Percentiles rank a stretch among this genome's conserved stretches.
These are phyloP conservation scores for Chloropsis cyanopogon DNA, from an alignment of 2,113 vertebrate genomes.

Conservation along the genomic window DNA sequence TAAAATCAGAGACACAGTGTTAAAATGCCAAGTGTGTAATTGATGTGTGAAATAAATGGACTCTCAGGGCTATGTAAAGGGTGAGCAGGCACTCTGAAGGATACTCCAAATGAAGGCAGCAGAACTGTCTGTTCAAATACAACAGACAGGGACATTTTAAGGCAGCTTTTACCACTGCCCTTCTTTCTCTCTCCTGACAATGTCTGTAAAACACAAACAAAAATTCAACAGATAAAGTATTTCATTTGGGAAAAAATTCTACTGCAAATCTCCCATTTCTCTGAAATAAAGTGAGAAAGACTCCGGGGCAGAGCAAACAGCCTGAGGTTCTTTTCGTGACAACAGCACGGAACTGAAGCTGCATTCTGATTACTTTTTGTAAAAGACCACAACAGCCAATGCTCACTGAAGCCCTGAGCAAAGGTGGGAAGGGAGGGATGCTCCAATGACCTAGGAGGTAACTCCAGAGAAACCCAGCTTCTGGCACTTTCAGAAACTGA, in stretches of 20 bases:
- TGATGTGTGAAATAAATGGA: constrained; percentile 53
- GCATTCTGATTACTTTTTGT: not conserved
- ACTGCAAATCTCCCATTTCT: not conserved
- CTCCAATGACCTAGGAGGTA: not conserved
- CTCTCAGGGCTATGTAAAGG: not conserved
- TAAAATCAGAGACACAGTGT: constrained; percentile 44
- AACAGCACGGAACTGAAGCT: not conserved
- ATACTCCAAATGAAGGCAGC: not conserved
- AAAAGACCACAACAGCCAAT: not conserved
- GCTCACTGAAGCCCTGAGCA: not conserved
- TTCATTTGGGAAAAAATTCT: not conserved
- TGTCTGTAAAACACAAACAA: not conserved
- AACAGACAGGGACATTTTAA: not conserved
- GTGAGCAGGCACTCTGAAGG: constrained; percentile 25
- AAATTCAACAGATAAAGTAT: not conserved
- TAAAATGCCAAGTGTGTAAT: constrained; percentile 63
- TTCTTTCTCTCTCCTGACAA: not conserved
- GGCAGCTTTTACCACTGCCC: not conserved
- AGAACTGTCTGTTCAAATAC: not conserved
- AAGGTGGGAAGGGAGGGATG: not conserved
- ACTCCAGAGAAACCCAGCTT: not conserved
- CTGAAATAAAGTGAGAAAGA: not conserved
- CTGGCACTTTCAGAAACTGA: not conserved
- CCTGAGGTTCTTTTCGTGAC: not conserved
- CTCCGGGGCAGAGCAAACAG: not conserved